These are phyloP conservation scores for Odiellus spinosus DNA, from an alignment of 2,888 invertebrate species.

Conservation along the genomic window DNA sequence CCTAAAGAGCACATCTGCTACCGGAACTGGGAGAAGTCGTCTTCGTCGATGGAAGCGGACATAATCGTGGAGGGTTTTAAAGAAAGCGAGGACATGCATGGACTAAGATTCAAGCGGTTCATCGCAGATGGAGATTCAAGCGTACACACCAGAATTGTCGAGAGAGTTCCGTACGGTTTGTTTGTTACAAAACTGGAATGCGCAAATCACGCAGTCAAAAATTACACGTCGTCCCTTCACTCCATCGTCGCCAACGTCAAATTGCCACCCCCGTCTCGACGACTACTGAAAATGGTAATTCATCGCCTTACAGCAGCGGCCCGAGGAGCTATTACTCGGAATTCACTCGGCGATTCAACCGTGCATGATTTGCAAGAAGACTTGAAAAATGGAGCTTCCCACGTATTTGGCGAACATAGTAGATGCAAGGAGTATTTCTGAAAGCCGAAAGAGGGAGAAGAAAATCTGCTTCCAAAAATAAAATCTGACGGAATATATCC, in stretches of 20 bases:
- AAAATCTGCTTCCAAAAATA: background rate
- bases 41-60: background rate
- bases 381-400: background rate
- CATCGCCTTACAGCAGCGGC: background rate
- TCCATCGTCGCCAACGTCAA: background rate
- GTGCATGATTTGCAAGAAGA: background rate
- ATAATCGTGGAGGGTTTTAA: background rate
- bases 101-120: background rate
- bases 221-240: background rate
- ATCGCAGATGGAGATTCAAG: background rate
- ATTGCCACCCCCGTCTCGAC: no score
- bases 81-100: background rate
- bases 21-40: background rate
- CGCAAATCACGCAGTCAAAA: background rate
- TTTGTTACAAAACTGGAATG: background rate
- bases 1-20: no score
- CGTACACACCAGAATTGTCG: background rate
- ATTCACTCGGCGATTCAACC: background rate
- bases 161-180: background rate
- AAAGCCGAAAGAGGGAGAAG: background rate
- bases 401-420: background rate
- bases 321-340: background rate
- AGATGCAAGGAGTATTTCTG: background rate
- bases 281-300: no score
- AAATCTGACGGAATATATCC: background rate